These are phyloP conservation scores for Drosophila malerkotliana DNA, from an alignment of 1,140 invertebrate species.

Conservation along the genomic window DNA sequence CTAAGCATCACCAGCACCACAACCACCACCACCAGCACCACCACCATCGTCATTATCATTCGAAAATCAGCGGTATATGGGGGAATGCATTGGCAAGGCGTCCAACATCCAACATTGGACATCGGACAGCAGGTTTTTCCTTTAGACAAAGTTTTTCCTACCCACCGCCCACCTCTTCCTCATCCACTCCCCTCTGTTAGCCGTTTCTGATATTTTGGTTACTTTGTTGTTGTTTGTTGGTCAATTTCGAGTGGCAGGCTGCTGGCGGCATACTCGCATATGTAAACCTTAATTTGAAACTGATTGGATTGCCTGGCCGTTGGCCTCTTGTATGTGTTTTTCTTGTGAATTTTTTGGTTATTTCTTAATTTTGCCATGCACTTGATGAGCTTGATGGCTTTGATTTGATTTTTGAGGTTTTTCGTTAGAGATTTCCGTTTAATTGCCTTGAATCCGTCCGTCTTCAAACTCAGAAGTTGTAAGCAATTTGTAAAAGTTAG, in stretches of 20 bases:
- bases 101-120: constrained; percentile 47
- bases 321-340: constrained; percentile 39
- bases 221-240: constrained; percentile 62
- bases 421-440: constrained; percentile 9
- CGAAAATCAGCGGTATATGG: constrained; percentile 21
- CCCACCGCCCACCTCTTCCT: not conserved
- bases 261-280: constrained; percentile 56
- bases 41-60: constrained; percentile 34
- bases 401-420: constrained; percentile 48
- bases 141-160: constrained; percentile 27
- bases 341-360: constrained; percentile 32
- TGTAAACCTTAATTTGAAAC: constrained; percentile 80
- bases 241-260: constrained; percentile 51
- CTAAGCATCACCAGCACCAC: constrained; percentile 20
- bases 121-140: constrained; percentile 54
- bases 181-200: not conserved
- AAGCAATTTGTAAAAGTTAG: constrained; percentile 1
- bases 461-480: not conserved
- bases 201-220: constrained; percentile 36
- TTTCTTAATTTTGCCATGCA: constrained; percentile 67
- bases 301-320: constrained; percentile 72
- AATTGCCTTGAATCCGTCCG: constrained; percentile 20
- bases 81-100: constrained; percentile 68
- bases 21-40: constrained; percentile 5
- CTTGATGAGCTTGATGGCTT: constrained; percentile 60